Base-by-base conservation (phyloP, 1,140 invertebrate genomes). In the Lasioglossum baleicum region DNA sequence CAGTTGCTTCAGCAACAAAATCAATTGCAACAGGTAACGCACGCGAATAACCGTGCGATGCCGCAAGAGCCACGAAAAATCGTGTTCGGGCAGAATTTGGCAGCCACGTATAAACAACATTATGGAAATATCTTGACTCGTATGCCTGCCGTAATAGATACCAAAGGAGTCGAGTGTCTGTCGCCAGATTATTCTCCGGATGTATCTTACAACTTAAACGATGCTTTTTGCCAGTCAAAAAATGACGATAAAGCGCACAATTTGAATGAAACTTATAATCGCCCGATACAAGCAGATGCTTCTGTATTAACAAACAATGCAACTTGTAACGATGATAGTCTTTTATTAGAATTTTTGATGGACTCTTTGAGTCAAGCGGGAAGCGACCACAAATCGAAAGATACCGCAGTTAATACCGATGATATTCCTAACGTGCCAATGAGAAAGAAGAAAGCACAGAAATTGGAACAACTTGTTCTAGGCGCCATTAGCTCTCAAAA, bases 401-500 rank as follows among this genome's bases (percentile, higher is more conserved):
- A 92, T 68, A 90, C 87, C 63, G 89, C 88, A 7, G 88, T 90
- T 2, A 92, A 92, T 83, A 90, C 89, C 0, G 91, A 93, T 13
- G 67, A 83, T n/a, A 63, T 88, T 6, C 91, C 92, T 0, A 83
- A 89, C 78, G 91, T 79, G 3, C 92, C 92, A 40, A 77, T 92
- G 13, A 88, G 92, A 26, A 92, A 91, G 51, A 93, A 93, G 69
- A 93, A 92, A 69, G 90, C 87, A 7, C 91, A 93, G 26, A 93
- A 93, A 71, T 44, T 93, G 17, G 92, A 93, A 71, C 90, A 91
- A 26, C 76, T 93, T 11, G 89, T 93, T 79, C 48, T 93, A 15
- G 91, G 80, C 81, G 92, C 92, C 2, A 93, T 93, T 42, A 92
- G 88, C 84, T 93, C 92, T 26, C 92, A 93, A 71, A 93, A 88